Conservation (phyloP, 1,140 invertebrate species). For the Magallana angulata region DNA sequence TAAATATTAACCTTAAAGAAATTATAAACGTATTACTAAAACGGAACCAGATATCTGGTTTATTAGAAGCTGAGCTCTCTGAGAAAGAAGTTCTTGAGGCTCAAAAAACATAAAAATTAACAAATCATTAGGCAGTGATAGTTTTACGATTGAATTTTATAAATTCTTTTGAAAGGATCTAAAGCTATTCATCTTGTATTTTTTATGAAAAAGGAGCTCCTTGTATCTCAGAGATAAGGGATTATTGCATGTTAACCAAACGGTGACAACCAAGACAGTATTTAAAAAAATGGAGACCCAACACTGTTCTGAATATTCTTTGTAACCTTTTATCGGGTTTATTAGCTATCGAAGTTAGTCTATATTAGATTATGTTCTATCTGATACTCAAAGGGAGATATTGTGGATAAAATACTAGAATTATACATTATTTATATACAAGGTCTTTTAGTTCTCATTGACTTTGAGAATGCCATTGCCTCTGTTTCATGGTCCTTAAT, state of each 20-base stretch:
- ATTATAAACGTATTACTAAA: too few species aligned
- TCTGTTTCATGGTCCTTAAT: conserved; percentile 7
- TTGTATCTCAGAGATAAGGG: too few species aligned
- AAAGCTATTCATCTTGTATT: too few species aligned
- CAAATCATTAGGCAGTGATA: too few species aligned
- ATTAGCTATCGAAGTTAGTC: background rate
- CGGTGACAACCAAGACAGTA: conserved; percentile 34
- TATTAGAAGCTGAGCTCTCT: too few species aligned
- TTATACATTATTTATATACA: conserved; percentile 8
- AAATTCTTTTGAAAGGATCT: too few species aligned
- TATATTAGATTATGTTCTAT: background rate
- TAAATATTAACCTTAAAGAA: too few species aligned
- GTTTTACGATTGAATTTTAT: too few species aligned
- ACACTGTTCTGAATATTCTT: conserved; percentile 35
- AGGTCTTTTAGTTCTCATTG: background rate
- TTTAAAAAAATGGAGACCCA: conserved; percentile 24
- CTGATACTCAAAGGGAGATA: conserved; percentile 24
- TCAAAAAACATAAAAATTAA: too few species aligned
- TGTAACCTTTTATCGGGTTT: conserved; percentile 30
- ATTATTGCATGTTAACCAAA: background rate
- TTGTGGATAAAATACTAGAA: conserved; percentile 1
- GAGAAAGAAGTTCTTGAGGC: too few species aligned
- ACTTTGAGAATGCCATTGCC: conserved; percentile 35
- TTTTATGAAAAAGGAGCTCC: too few species aligned
- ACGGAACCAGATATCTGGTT: too few species aligned